phyloP scores from a whole-genome alignment of 2,113 vertebrate species.

The Pampusana beccarii region DNA sequence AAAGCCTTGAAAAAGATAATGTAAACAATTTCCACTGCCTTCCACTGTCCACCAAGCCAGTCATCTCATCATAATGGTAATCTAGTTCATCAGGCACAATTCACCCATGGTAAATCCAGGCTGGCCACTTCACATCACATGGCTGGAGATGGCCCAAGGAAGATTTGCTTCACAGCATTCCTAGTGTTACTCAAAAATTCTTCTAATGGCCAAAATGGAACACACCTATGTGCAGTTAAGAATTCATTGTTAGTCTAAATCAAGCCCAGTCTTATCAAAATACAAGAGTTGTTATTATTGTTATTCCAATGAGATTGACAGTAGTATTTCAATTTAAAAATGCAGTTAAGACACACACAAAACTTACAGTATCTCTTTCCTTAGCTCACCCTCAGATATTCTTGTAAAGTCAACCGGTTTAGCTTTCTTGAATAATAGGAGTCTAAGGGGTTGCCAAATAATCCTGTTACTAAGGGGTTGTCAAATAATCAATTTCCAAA shows the following conservation, averaged over 20 bases:
- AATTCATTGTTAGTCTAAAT: not conserved
- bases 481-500: not conserved
- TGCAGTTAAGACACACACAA: not conserved
- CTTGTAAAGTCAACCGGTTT: not conserved
- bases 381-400: not conserved
- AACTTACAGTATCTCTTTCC: not conserved
- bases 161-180: not conserved
- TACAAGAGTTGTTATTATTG: rapidly evolving
- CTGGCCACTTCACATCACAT: not conserved
- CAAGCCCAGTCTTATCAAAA: not conserved
- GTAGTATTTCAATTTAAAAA: not conserved
- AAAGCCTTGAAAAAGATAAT: not conserved
- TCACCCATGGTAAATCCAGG: not conserved
- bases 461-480: not conserved
- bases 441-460: not conserved
- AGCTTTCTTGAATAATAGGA: not conserved
- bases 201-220: not conserved
- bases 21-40: not conserved
- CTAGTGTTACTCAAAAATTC: not conserved
- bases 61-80: not conserved
- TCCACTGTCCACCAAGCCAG: not conserved
- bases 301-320: not conserved
- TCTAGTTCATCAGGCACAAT: not conserved
- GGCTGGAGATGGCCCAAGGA: not conserved
- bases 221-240: rapidly evolving